phyloP scores from a whole-genome alignment of 2,888 invertebrate genomes.

The Synergus itoensis region DNA sequence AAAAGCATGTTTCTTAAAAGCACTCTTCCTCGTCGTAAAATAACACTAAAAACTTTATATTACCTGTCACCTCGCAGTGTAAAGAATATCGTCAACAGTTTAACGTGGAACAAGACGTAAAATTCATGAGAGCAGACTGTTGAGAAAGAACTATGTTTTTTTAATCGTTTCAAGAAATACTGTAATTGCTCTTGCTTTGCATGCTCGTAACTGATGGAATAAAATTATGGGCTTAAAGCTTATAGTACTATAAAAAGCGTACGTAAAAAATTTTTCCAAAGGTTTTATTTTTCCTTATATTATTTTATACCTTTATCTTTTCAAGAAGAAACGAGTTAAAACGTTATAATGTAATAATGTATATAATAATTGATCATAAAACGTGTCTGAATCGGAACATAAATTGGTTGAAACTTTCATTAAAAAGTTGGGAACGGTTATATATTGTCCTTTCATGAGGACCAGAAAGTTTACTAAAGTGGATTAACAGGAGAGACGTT shows the following conservation, averaged over 20 bases:
- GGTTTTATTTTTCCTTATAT: neutral
- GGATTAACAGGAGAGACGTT: neutral
- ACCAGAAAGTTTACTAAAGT: neutral
- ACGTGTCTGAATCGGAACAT: neutral
- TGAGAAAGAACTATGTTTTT: neutral
- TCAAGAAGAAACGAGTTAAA: too few species aligned
- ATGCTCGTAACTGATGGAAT: neutral
- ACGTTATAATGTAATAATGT: too few species aligned
- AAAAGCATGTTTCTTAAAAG: conserved; percentile 22
- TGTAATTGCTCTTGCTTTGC: neutral
- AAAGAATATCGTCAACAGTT: neutral
- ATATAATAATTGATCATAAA: neutral
- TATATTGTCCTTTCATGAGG: neutral
- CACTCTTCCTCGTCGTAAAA: conserved; percentile 14
- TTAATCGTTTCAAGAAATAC: neutral
- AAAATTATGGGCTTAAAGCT: neutral
- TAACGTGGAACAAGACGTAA: neutral
- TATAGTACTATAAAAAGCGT: neutral
- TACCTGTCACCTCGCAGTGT: neutral
- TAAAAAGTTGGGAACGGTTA: conserved; percentile 1
- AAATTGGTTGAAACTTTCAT: neutral
- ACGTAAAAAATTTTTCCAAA: neutral
- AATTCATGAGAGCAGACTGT: neutral
- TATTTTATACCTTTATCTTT: neutral
- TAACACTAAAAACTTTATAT: conserved; percentile 15